Base-by-base conservation (phyloP, 2,797 vertebrate species). In the Acridotheres tristis region DNA sequence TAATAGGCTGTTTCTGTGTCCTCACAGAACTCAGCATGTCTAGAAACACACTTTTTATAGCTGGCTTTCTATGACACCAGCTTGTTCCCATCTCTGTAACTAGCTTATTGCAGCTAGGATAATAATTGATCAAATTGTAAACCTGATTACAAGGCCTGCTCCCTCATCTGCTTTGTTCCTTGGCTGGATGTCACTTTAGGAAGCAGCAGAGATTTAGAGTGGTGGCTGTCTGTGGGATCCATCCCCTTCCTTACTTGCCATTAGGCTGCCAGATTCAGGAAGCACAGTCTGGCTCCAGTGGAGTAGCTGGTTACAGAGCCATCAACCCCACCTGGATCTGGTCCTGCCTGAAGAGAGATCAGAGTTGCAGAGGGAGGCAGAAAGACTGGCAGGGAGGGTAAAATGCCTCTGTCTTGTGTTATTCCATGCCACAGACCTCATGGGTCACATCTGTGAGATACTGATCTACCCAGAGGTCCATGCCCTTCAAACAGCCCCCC, bases 71-170 rank as follows among this genome's bases (percentile, higher is more conserved):
- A 17, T n/a, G 85, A 72, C 47, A 81, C 66, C 66, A 84, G 51
- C 36, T 93, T 73, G 40, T 73, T 88, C 69, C 82, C 59, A 53
- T 79, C 59, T 93, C 88, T 90, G 61, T 89, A 94, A 94, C 80
- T 18, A 66, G 71, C 18, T 85, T 76, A 89, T 53, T 85, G 40
- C 48, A 89, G 68, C 59, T 63, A 67, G 82, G 78, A 92, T 62
- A 87, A 85, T 79, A 93, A 92, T 29, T 79, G 81, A 92, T 92
- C 48, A 69, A 85, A 78, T 42, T 88, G 71, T 63, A 95, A 93
- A 90, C 48, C 55, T 69, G 74, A 89, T 90, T 82, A 85, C 48
- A 87, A 94, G 79, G 63, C 69, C 92, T 85, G 59, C 51, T 94
- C 51, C 40, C 36, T 73, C 63, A 38, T 79, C 63, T 92, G 45